Conservation (phyloP, 35 echinoderm and acorn worm genomes). For the Hemicentrotus pulcherrimus region DNA sequence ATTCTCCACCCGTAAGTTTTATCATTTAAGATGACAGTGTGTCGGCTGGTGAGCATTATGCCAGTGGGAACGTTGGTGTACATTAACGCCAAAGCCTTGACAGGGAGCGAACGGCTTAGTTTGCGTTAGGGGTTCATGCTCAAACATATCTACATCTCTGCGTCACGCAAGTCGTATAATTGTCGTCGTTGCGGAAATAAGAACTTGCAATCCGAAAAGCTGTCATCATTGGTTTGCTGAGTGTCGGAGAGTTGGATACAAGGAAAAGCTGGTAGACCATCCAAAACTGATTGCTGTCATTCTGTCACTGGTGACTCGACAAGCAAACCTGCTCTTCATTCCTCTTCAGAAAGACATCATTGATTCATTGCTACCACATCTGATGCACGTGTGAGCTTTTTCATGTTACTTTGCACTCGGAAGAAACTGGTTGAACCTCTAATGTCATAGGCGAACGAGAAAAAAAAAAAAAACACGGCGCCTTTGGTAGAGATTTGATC, state of each 20-base stretch:
- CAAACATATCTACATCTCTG: neutral
- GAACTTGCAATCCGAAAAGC: neutral
- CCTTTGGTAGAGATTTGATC: too few species aligned
- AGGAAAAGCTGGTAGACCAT: neutral
- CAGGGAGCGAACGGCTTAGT: neutral
- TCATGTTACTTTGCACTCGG: neutral
- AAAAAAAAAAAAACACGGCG: too few species aligned
- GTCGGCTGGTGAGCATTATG: neutral
- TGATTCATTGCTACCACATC: neutral
- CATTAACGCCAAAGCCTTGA: neutral
- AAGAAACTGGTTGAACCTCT: neutral
- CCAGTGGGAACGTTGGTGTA: neutral
- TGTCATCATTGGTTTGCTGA: neutral
- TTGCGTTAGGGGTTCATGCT: neutral
- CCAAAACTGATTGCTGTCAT: neutral
- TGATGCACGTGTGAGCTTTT: neutral
- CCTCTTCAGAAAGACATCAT: neutral
- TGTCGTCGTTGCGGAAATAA: neutral
- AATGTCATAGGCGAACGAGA: too few species aligned
- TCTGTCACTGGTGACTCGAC: neutral
- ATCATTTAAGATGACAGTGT: too few species aligned
- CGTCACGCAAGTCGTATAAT: slow-evolving; percentile 7
- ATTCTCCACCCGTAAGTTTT: too few species aligned
- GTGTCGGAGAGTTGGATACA: neutral
- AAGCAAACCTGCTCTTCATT: neutral